Percentiles rank a stretch among this genome's conserved stretches.
phyloP scores from a whole-genome alignment of 2,113 vertebrate species.

The Phaethon lepturus region DNA sequence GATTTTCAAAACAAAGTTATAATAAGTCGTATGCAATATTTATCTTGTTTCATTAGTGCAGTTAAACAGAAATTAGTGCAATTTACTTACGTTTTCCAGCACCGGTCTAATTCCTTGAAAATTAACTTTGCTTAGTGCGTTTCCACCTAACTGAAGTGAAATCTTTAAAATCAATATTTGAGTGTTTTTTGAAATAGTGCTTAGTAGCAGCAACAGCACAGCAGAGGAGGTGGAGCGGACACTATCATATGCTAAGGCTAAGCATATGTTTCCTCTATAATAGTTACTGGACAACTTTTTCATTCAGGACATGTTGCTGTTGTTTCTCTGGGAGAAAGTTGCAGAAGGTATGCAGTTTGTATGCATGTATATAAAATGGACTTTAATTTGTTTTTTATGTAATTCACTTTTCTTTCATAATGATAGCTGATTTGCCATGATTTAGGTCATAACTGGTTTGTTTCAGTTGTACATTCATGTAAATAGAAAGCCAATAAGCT shows the following conservation, averaged over 20 bases:
- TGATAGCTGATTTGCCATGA: neutral
- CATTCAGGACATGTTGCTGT: neutral
- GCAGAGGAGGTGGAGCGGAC: neutral
- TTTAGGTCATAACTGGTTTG: neutral
- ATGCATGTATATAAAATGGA: neutral
- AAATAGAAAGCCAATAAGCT: slow-evolving; percentile 10
- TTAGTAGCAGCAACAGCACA: slow-evolving; percentile 31
- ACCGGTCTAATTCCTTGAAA: slow-evolving; percentile 65
- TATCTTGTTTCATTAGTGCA: slow-evolving; percentile 64
- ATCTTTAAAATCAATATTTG: slow-evolving; percentile 74
- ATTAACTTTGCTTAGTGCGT: slow-evolving; percentile 63
- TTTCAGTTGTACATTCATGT: neutral
- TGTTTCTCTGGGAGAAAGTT: neutral
- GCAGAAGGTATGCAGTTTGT: neutral
- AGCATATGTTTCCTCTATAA: neutral
- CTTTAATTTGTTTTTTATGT: neutral
- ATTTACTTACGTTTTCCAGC: slow-evolving; percentile 37
- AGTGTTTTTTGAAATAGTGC: slow-evolving; percentile 53
- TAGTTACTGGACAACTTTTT: neutral
- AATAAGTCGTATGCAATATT: slow-evolving; percentile 62
- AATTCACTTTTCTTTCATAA: neutral
- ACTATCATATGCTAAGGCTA: neutral
- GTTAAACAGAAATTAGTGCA: slow-evolving; percentile 61
- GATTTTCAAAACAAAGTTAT: slow-evolving; percentile 68
- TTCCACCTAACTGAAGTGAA: slow-evolving; percentile 67